Base-by-base conservation (phyloP, 2,888 invertebrate genomes). In the Julus scandinavius region DNA sequence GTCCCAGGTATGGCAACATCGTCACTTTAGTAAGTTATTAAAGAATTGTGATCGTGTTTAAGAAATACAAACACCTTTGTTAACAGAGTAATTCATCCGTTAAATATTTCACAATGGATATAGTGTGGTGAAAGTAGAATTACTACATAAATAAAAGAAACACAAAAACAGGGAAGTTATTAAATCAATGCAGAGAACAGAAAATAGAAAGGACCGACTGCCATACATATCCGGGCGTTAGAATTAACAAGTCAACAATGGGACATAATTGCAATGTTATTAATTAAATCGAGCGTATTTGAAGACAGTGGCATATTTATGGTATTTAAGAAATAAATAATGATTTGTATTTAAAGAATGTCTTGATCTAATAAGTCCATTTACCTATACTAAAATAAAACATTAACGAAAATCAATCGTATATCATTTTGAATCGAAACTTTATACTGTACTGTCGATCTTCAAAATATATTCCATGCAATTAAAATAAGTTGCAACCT, bases 251-350 rank as follows among this genome's bases (percentile, higher is more conserved):
- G 11, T 20, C 72, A 29, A 72, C 72, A 72, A 72, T 72, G 72
- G 72, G 29, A 72, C 72, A 72, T 72, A 72, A 72, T 72, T 72
- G 72, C 29, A 72, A n/a, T 72, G 72, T 72, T 72, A 72, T 72
- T 72, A 72, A 72, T 72, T 7, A 72, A 72, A 72, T 72, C 72
- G 29, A 72, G 72, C 72, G 72, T 11, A 29, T 72, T 72, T 72
- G 72, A 29, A 29, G 2, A 29, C 29, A 72, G 29, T 2, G 29
- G 3, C 72, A 29, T 11, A 72, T 29, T n/a, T 72, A 20, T 72
- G 2, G 72, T 29, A 72, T 29, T 11, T 0, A 72, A 72, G 5
- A 63, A 63, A 63, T 20, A 2, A 63, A 63, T 9, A 50, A 50
- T 50, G 50, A 50, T 50, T 50, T 50, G 13, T 50, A 50, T 50